A percentile compares a stretch with the other conserved stretches of the same genome.
Evolutionary conservation across 2,113 vertebrate genomes (phyloP).

Genomic region (Rhineura floridana): DNA sequence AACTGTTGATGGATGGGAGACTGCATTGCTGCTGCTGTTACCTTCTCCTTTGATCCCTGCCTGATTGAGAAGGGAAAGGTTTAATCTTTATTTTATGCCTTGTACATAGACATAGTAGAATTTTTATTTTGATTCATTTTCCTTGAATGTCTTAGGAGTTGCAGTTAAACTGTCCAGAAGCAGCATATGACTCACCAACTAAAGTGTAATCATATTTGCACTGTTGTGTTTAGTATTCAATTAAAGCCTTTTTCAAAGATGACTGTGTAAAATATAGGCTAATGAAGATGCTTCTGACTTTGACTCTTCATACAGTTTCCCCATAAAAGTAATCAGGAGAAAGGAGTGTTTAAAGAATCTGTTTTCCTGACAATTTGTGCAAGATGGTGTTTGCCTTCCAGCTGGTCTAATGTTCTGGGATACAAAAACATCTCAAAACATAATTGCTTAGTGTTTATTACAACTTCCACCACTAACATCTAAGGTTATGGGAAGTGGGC

Average conservation of each 20-base stretch:
- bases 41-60: background rate
- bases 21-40: background rate
- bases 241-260: background rate
- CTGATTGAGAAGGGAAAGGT: background rate
- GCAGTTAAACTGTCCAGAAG: background rate
- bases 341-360: background rate
- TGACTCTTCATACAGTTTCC: background rate
- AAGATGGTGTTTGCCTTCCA: constrained; percentile 33
- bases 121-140: background rate
- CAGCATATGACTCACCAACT: background rate
- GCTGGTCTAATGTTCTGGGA: background rate
- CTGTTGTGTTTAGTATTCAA: background rate
- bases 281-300: constrained; percentile 29
- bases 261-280: constrained; percentile 23
- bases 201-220: background rate
- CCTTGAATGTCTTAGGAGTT: background rate
- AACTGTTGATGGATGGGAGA: background rate
- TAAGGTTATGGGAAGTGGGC: background rate
- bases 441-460: constrained; percentile 12
- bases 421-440: constrained; percentile 12
- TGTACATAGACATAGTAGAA: background rate
- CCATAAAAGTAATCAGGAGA: constrained; percentile 21
- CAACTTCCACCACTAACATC: constrained; percentile 2
- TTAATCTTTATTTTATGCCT: background rate
- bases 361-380: constrained; percentile 13